Conservation (phyloP, 1,140 invertebrate species). For the Amphibalanus amphitrite region DNA sequence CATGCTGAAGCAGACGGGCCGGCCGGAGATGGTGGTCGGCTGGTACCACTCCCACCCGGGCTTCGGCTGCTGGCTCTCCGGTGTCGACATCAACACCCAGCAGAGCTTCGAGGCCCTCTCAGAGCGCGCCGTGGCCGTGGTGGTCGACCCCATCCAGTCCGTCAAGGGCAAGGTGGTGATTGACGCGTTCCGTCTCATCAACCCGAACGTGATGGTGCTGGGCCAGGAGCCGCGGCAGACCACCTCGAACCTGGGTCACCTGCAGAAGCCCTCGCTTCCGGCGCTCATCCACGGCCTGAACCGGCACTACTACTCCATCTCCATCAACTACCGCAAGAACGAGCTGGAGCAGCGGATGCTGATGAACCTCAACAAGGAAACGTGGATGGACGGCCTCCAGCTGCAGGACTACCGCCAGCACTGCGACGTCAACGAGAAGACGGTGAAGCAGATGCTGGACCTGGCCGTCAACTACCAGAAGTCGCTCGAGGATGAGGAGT, state of each 20-base stretch:
- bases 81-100: slow-evolving; percentile 99
- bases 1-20: slow-evolving; percentile 96
- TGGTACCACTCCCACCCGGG: slow-evolving; percentile 99
- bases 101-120: slow-evolving; percentile 98
- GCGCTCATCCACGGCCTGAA: slow-evolving; percentile 97
- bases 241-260: slow-evolving; percentile 94
- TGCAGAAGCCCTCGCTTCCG: slow-evolving; percentile 89
- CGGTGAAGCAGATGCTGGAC: slow-evolving; percentile 90
- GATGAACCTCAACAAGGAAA: slow-evolving; percentile 96
- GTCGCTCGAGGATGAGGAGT: slow-evolving; percentile 97
- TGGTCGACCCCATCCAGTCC: slow-evolving; percentile 98
- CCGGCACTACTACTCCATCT: slow-evolving; percentile 98
- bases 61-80: slow-evolving; percentile 99
- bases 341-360: slow-evolving; percentile 95
- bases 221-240: slow-evolving; percentile 98
- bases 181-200: slow-evolving; percentile 89
- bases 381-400: slow-evolving; percentile 96
- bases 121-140: slow-evolving; percentile 95
- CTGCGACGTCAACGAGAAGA: slow-evolving; percentile 75
- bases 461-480: slow-evolving; percentile 98
- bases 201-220: slow-evolving; percentile 97
- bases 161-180: slow-evolving; percentile 96
- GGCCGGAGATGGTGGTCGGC: slow-evolving; percentile 99
- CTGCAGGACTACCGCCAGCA: slow-evolving; percentile 89
- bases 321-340: slow-evolving; percentile 98